These are phyloP conservation scores for Platyura marginata DNA, from an alignment of 1,140 invertebrate species.

Conservation along the genomic window DNA sequence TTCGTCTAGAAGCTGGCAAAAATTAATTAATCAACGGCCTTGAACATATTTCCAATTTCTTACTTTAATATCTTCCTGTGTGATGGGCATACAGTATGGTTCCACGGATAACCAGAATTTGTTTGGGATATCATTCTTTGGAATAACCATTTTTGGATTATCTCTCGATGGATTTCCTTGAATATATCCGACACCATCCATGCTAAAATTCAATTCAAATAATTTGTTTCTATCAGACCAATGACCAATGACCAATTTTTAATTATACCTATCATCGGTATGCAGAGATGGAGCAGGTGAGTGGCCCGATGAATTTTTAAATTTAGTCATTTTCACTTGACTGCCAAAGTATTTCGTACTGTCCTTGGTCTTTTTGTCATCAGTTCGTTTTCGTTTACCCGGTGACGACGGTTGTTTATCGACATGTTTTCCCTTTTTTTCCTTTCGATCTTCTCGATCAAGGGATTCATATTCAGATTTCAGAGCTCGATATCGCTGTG, in stretches of 20 bases:
- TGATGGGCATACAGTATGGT: constrained; percentile 78
- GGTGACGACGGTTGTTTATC: constrained; percentile 14
- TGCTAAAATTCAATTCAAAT: too few relatives aligned
- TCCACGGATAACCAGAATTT: constrained; percentile 92
- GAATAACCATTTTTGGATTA: constrained; percentile 26
- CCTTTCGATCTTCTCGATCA: constrained; percentile 45
- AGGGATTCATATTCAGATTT: constrained; percentile 54
- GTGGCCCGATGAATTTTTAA: constrained; percentile 25
- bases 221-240: constrained; percentile 21
- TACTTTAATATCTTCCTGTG: constrained; percentile 62
- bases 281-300: constrained; percentile 15
- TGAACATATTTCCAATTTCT: constrained; percentile 5
- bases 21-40: too few relatives aligned
- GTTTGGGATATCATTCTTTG: constrained; percentile 83
- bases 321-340: constrained; percentile 32
- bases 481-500: constrained; percentile 53
- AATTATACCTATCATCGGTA: constrained; percentile 36
- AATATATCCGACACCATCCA: constrained; percentile 16
- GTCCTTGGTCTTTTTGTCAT: constrained; percentile 33
- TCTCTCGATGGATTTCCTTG: constrained; percentile 16
- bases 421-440: constrained; percentile 32
- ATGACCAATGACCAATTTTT: too few relatives aligned
- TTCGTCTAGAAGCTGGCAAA: constrained; percentile 46
- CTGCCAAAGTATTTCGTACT: constrained; percentile 23
- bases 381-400: constrained; percentile 31